Evolutionary conservation across 2,797 vertebrate species (phyloP).

Genomic region (Melanotaenia nigrans): DNA sequence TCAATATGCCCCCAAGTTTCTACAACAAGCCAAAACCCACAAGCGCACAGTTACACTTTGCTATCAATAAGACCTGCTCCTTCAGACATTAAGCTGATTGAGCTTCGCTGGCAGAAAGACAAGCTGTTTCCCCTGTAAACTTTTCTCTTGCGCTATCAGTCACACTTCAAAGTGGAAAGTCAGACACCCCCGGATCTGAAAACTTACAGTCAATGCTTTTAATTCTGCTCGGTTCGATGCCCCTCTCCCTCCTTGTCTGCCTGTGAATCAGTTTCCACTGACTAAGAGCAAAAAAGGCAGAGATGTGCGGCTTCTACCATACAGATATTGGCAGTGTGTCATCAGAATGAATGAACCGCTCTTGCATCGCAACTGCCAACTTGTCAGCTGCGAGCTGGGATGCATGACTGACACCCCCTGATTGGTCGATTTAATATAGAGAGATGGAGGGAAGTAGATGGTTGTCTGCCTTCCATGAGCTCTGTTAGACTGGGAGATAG

Average conservation of each 20-base stretch:
- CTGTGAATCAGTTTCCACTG: conserved; percentile 69
- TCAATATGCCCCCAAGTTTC: conserved; percentile 79
- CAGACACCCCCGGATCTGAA: conserved; percentile 77
- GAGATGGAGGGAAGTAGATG: conserved; percentile 69
- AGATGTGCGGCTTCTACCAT: conserved; percentile 66
- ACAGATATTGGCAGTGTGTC: conserved; percentile 87
- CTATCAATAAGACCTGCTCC: conserved; percentile 61
- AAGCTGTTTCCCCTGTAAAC: conserved; percentile 70
- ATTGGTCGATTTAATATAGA: conserved; percentile 87
- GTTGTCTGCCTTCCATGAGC: conserved; percentile 77
- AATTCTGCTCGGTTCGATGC: conserved; percentile 76
- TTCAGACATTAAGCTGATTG: conserved; percentile 55
- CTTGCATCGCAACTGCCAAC: conserved; percentile 84
- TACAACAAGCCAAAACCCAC: conserved; percentile 55
- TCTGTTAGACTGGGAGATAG: conserved; percentile 75
- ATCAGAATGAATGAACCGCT: conserved; percentile 87
- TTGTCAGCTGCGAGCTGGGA: conserved; percentile 82
- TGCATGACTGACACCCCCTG: conserved; percentile 86
- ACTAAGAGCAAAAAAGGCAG: conserved; percentile 65
- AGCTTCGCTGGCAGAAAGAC: conserved; percentile 62
- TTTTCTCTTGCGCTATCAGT: conserved; percentile 74
- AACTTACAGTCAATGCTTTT: conserved; percentile 76
- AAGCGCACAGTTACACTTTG: conserved; percentile 40
- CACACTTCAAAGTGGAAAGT: conserved; percentile 78
- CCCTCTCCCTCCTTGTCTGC: conserved; percentile 55